Percentiles rank a stretch among this genome's conserved stretches.
phyloP scores from a whole-genome alignment of 2,113 vertebrate species.

The Ophiodon elongatus region DNA sequence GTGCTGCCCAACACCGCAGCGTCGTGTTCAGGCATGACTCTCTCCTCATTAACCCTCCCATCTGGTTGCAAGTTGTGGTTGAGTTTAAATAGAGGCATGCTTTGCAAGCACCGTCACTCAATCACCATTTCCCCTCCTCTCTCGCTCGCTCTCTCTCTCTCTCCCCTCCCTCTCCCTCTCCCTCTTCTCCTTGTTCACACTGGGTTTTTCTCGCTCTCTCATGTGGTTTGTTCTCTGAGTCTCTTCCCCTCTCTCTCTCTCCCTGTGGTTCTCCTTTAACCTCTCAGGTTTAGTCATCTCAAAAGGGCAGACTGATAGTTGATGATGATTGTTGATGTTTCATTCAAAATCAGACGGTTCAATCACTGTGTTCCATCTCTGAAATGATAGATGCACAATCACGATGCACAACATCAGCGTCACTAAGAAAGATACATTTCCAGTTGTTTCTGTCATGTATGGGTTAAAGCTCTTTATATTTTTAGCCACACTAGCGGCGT shows the following conservation, averaged over 20 bases:
- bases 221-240: background rate
- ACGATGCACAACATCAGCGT: background rate
- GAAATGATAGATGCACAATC: background rate
- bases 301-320: conserved; percentile 1
- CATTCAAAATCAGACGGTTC: conserved; percentile 13
- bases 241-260: conserved; percentile 7
- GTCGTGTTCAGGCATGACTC: conserved; percentile 60
- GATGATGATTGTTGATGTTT: conserved; percentile 23
- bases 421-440: background rate
- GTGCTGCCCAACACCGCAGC: conserved; percentile 46
- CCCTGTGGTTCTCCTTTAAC: conserved; percentile 1
- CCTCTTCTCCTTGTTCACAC: background rate
- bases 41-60: conserved; percentile 69
- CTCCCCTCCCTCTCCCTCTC: conserved; percentile 7
- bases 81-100: conserved; percentile 56
- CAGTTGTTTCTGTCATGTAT: background rate
- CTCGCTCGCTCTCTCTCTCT: conserved; percentile 12
- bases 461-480: background rate
- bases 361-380: background rate
- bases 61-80: conserved; percentile 51
- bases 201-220: background rate
- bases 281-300: conserved; percentile 12
- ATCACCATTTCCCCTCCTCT: conserved; percentile 38
- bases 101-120: conserved; percentile 46
- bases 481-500: too few relatives aligned